These are phyloP conservation scores for Nebria brevicollis DNA, from an alignment of 2,888 invertebrate species.

Conservation along the genomic window DNA sequence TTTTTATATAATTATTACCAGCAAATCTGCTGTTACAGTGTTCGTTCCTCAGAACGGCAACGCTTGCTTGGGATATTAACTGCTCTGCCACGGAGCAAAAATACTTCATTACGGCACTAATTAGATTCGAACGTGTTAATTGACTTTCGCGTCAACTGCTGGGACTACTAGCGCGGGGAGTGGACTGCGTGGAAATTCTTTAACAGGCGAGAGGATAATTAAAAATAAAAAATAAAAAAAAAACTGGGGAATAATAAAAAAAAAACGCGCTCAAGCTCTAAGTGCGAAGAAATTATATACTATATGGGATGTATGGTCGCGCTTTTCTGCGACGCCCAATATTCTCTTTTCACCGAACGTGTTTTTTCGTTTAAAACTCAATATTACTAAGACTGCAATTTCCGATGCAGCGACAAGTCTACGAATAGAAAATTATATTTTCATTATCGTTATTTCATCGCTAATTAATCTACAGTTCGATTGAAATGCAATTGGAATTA, in stretches of 20 bases:
- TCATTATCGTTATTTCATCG: background rate
- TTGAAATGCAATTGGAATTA: too few species aligned
- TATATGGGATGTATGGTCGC: too few species aligned
- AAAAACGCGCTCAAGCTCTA: too few species aligned
- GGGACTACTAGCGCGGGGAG: conserved; percentile 13
- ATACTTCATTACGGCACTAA: conserved; percentile 54
- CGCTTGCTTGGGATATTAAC: too few species aligned
- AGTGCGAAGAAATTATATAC: too few species aligned
- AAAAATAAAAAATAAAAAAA: conserved; percentile 8
- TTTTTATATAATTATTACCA: conserved; percentile 55
- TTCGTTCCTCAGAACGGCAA: too few species aligned
- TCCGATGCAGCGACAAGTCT: background rate
- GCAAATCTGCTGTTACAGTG: conserved; percentile 49
- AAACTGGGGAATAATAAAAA: background rate
- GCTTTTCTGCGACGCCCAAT: too few species aligned
- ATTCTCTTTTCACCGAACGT: background rate
- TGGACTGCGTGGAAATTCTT: conserved; percentile 43
- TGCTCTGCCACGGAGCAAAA: conserved; percentile 49
- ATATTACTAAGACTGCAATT: background rate
- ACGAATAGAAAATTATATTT: conserved; percentile 13
- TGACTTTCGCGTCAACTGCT: conserved; percentile 52
- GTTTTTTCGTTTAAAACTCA: background rate
- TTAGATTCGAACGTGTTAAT: conserved; percentile 54
- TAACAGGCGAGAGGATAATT: background rate
- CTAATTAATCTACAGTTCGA: too few species aligned